These are phyloP conservation scores for Clarias pachynema DNA, from an alignment of 2,797 vertebrate species.

Conservation along the genomic window DNA sequence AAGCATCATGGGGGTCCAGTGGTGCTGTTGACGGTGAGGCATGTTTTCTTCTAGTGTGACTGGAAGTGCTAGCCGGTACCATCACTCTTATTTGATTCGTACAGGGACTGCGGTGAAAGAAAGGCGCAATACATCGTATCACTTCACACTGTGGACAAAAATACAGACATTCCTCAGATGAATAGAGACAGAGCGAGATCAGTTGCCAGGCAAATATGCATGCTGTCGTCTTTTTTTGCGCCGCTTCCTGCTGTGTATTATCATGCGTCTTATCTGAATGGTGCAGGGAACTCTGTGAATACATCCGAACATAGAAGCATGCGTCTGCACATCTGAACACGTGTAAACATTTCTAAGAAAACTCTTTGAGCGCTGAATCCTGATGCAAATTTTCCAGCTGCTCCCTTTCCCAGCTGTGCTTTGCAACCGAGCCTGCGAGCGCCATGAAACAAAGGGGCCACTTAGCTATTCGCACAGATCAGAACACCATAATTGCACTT, in stretches of 20 bases:
- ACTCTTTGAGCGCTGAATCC: constrained; percentile 24
- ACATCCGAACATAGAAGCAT: constrained; percentile 21
- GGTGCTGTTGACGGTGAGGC: constrained; percentile 2
- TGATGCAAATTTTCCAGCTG: constrained; percentile 46
- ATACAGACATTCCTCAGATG: constrained; percentile 2
- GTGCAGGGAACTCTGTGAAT: constrained; percentile 30
- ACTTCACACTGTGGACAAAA: constrained; percentile 22
- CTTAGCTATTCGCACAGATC: constrained; percentile 58
- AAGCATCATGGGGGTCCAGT: constrained; percentile 6
- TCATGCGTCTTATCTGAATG: constrained; percentile 41
- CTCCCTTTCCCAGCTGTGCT: constrained; percentile 46
- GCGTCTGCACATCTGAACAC: constrained; percentile 29
- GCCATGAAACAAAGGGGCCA: constrained; percentile 60
- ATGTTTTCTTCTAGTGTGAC: constrained; percentile 20
- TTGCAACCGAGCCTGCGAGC: constrained; percentile 53
- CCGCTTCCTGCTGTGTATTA: constrained; percentile 44
- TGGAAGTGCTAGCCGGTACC: not conserved
- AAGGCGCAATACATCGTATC: constrained; percentile 13
- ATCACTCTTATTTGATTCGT: not conserved
- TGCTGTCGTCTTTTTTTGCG: constrained; percentile 12
- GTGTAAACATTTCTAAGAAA: constrained; percentile 24
- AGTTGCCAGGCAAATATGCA: constrained; percentile 26
- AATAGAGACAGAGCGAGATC: constrained; percentile 10
- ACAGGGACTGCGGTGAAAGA: constrained; percentile 3
- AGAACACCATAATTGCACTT: constrained; percentile 63